These are phyloP conservation scores for Darevskia nairensis DNA, from an alignment of 2,797 vertebrate genomes.

Conservation along the genomic window DNA sequence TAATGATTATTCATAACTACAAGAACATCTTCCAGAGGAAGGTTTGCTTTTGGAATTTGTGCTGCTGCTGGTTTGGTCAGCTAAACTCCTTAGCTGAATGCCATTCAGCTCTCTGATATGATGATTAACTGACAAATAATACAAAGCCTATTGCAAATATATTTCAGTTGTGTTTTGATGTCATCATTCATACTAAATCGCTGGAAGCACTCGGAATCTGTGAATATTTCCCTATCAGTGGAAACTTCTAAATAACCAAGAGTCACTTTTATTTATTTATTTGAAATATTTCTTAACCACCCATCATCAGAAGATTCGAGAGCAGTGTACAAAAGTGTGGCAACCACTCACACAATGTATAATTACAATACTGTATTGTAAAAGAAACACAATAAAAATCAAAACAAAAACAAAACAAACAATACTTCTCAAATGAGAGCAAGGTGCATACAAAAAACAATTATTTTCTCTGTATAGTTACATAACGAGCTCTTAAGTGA, in stretches of 20 bases:
- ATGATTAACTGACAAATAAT: conserved; percentile 25
- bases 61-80: background rate
- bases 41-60: conserved; percentile 21
- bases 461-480: background rate
- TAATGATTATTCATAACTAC: conserved; percentile 22
- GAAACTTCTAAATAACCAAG: conserved; percentile 33
- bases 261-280: background rate
- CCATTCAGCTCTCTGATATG: background rate
- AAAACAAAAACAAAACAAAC: no score
- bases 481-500: background rate
- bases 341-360: no score
- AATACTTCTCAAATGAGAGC: background rate
- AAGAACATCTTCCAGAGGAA: background rate
- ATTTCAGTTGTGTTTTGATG: background rate
- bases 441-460: background rate
- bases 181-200: conserved; percentile 24
- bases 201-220: conserved; percentile 1
- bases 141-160: conserved; percentile 2
- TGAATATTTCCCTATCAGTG: background rate
- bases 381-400: no score
- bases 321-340: no score
- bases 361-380: no score
- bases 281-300: no score
- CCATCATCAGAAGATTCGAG: no score
- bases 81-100: background rate